A percentile compares a stretch with the other conserved stretches of the same genome.
Conservation (phyloP, 2,797 vertebrate genomes). For the Menidia menidia region DNA sequence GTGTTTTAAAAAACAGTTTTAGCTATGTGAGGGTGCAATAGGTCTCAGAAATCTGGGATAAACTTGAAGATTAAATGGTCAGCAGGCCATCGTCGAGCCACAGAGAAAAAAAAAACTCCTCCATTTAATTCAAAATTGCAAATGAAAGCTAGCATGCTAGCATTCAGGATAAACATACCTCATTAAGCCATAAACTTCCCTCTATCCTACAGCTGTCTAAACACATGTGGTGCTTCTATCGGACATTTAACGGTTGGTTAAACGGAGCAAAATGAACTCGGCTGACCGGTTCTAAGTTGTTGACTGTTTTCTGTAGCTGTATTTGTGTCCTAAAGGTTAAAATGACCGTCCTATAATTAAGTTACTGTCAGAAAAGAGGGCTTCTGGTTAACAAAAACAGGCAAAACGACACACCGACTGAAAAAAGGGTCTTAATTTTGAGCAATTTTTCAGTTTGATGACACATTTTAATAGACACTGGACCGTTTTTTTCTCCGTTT, state of each 20-base stretch:
- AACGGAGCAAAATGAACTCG: neutral
- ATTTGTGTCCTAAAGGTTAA: neutral
- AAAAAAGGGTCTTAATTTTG: too few relatives aligned
- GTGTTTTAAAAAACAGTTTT: too few relatives aligned
- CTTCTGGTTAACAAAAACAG: neutral
- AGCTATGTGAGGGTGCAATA: too few relatives aligned
- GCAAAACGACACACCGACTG: neutral
- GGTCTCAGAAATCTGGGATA: too few relatives aligned
- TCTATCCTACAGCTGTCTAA: neutral
- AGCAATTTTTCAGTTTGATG: neutral
- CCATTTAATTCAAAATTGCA: too few relatives aligned
- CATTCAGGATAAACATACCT: neutral
- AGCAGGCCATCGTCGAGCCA: too few relatives aligned
- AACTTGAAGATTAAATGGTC: too few relatives aligned
- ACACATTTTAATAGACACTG: neutral
- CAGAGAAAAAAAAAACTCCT: too few relatives aligned
- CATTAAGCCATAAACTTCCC: neutral
- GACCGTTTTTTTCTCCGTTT: neutral
- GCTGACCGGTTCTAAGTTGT: neutral
- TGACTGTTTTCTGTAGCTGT: neutral
- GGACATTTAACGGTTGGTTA: neutral
- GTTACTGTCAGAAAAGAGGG: neutral
- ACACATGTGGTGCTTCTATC: neutral
- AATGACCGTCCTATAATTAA: neutral
- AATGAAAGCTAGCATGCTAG: too few relatives aligned